Percentiles rank a stretch among this genome's conserved stretches.
phyloP scores from a whole-genome alignment of 1,140 invertebrate genomes.

The Cotesia typhae region DNA sequence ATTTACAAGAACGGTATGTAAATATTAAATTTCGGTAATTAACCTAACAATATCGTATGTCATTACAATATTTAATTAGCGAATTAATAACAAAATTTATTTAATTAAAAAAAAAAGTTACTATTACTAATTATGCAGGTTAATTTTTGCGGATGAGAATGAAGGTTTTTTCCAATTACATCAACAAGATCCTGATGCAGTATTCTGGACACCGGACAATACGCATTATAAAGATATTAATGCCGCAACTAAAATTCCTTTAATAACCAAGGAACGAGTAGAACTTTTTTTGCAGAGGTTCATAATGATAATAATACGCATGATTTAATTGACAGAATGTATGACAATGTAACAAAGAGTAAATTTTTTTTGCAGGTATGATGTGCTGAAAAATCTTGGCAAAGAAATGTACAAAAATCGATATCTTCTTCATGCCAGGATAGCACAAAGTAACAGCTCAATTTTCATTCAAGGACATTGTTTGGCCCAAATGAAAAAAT shows the following conservation, averaged over 20 bases:
- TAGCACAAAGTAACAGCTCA: not conserved
- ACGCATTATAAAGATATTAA: slow-evolving; percentile 22
- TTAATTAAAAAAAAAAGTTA: not conserved
- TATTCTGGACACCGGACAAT: not conserved
- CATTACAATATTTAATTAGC: not conserved
- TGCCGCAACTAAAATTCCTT: slow-evolving; percentile 5
- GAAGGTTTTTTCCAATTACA: not conserved
- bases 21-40: not conserved
- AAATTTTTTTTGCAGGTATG: no score
- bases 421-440: slow-evolving; percentile 12
- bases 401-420: slow-evolving; percentile 16
- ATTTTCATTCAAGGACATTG: slow-evolving; percentile 23
- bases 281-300: slow-evolving; percentile 1
- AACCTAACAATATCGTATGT: not conserved
- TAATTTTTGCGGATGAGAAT: not conserved
- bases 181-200: not conserved
- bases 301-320: not conserved
- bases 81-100: not conserved
- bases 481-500: slow-evolving; percentile 19
- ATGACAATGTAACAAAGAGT: no score
- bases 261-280: slow-evolving; percentile 5
- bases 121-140: not conserved
- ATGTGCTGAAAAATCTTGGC: no score
- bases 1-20: not conserved
- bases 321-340: no score